These are phyloP conservation scores for Vanacampus margaritifer DNA, from an alignment of 2,113 vertebrate species.

Conservation along the genomic window DNA sequence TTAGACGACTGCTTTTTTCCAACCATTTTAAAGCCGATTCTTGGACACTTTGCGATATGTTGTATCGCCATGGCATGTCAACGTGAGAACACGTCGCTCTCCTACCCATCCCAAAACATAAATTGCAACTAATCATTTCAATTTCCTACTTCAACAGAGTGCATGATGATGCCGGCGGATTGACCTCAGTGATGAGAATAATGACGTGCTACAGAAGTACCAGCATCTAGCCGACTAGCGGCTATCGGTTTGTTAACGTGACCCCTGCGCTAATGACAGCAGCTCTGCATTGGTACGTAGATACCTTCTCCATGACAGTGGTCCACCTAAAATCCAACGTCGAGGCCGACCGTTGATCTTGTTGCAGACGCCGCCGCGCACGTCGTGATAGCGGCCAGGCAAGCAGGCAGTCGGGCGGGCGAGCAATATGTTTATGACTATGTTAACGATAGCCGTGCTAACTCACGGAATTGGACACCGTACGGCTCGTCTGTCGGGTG, in stretches of 20 bases:
- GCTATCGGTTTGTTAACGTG: conserved; percentile 12
- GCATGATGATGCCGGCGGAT: conserved; percentile 30
- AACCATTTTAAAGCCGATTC: background rate
- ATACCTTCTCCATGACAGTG: conserved; percentile 65
- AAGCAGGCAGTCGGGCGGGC: background rate
- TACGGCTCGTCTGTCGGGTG: conserved; percentile 12
- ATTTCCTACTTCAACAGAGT: background rate
- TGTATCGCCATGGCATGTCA: background rate
- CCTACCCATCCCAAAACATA: background rate
- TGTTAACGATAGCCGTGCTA: conserved; percentile 36
- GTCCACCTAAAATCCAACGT: conserved; percentile 11
- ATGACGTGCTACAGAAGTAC: background rate
- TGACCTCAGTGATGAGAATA: conserved; percentile 15
- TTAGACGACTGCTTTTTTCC: background rate
- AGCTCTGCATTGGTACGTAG: background rate
- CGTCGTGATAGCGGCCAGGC: conserved; percentile 27
- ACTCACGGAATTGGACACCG: conserved; percentile 25
- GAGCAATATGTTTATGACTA: background rate
- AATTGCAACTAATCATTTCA: background rate
- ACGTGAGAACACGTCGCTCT: background rate
- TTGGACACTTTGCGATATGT: too few species aligned
- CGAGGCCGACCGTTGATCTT: conserved; percentile 16
- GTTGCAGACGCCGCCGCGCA: conserved; percentile 15
- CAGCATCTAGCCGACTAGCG: background rate
- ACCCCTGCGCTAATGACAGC: background rate